These are phyloP conservation scores for Steinernema feltiae DNA, from an alignment of 1,140 invertebrate species.

Conservation along the genomic window DNA sequence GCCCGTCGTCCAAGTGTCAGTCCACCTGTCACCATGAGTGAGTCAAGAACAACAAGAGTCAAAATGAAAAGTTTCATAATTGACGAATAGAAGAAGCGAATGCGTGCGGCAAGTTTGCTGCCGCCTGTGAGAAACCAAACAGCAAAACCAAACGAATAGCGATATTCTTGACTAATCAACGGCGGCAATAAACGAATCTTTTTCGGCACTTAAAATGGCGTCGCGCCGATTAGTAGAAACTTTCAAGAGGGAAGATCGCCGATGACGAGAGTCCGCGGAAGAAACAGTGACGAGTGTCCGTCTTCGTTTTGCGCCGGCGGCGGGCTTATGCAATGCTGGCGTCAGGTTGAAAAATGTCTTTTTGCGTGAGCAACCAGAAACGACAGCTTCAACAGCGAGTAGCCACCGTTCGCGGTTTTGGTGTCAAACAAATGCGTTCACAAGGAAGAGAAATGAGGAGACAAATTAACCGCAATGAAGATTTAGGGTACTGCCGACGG, in stretches of 20 bases:
- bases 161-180: neutral
- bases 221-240: neutral
- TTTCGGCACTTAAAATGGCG: conserved; percentile 3
- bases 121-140: neutral
- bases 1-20: neutral
- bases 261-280: neutral
- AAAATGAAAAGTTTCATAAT: neutral
- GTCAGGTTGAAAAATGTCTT: conserved; percentile 9
- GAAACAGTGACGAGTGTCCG: neutral
- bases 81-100: neutral
- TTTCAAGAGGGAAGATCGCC: neutral
- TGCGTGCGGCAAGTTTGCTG: neutral
- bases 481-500: neutral
- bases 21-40: neutral
- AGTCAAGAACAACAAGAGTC: neutral
- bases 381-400: neutral
- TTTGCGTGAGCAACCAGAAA: neutral
- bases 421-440: neutral
- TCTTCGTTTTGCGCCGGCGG: neutral
- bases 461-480: conserved; percentile 13
- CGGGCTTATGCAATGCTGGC: neutral
- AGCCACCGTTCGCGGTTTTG: neutral
- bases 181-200: conserved; percentile 6
- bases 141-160: neutral
- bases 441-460: neutral